A percentile compares a stretch with the other conserved stretches of the same genome.
These are phyloP conservation scores for Mus caroli DNA, from an alignment of 2,797 vertebrate genomes.

Conservation along the genomic window DNA sequence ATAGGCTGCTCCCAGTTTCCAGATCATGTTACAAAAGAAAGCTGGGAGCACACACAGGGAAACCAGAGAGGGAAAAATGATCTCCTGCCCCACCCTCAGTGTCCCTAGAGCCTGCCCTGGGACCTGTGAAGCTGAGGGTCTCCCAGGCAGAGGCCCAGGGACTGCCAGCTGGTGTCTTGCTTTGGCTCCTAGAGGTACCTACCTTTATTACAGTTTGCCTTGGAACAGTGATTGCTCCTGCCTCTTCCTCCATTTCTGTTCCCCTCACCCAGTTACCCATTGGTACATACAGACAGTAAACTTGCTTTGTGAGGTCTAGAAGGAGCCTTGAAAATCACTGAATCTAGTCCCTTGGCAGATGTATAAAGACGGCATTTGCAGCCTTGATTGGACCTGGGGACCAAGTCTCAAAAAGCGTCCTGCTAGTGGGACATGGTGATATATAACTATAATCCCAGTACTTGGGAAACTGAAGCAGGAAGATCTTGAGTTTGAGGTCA, in stretches of 20 bases:
- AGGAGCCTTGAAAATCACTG: not conserved
- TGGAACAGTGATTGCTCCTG: not conserved
- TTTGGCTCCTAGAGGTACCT: not conserved
- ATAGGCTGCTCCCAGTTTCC: slow-evolving; percentile 12
- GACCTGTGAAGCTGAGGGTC: not conserved
- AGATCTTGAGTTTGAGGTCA: not conserved
- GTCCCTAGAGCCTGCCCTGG: not conserved
- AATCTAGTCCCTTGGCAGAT: not conserved
- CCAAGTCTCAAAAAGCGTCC: not conserved
- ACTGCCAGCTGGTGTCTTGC: slow-evolving; percentile 43
- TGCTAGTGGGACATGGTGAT: not conserved
- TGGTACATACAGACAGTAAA: not conserved
- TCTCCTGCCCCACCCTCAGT: not conserved
- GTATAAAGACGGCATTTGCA: not conserved
- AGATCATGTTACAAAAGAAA: slow-evolving; percentile 66
- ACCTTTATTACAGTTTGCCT: not conserved
- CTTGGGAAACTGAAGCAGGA: not conserved
- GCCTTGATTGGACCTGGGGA: not conserved
- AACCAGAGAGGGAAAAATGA: slow-evolving; percentile 67
- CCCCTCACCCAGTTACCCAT: not conserved
- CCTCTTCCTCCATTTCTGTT: not conserved
- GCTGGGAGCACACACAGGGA: slow-evolving; percentile 7
- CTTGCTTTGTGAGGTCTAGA: not conserved
- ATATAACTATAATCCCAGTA: not conserved
- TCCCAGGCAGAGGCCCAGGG: not conserved